Percentiles rank a stretch among this genome's conserved stretches.
phyloP scores from a whole-genome alignment of 23 tunicate genomes.

The Halocynthia aurantium region DNA sequence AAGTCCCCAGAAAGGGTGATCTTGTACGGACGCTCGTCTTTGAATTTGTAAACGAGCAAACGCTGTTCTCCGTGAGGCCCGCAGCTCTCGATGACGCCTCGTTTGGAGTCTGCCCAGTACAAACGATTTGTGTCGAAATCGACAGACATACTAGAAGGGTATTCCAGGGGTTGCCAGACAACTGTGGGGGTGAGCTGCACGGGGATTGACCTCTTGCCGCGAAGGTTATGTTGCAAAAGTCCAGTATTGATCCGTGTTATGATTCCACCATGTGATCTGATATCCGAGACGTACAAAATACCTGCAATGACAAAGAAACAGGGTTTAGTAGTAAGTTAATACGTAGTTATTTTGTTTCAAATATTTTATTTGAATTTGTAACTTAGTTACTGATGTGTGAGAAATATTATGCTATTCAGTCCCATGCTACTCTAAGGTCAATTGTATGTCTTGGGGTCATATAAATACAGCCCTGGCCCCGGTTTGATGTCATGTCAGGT shows the following conservation, averaged over 20 bases:
- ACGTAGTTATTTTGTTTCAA: too few species aligned
- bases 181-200: not conserved
- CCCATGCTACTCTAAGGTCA: too few species aligned
- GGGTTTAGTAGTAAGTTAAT: too few species aligned
- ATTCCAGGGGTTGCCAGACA: constrained; percentile 25
- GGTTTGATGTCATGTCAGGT: too few species aligned
- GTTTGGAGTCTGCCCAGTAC: constrained; percentile 67
- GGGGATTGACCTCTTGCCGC: too few species aligned
- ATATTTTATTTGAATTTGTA: too few species aligned
- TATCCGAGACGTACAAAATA: constrained; percentile 6
- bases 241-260: too few species aligned
- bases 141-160: constrained; percentile 53
- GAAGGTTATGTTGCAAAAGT: too few species aligned
- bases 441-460: too few species aligned
- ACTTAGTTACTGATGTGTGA: too few species aligned
- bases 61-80: constrained; percentile 21
- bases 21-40: constrained; percentile 20
- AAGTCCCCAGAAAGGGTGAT: constrained; percentile 58
- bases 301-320: not conserved
- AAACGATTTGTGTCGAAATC: constrained; percentile 31
- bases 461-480: too few species aligned
- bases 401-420: too few species aligned
- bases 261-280: not conserved
- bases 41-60: constrained; percentile 20
- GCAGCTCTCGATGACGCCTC: constrained; percentile 28